Conservation (phyloP, 2,797 vertebrate genomes). For the Fistularia tabacaria region DNA sequence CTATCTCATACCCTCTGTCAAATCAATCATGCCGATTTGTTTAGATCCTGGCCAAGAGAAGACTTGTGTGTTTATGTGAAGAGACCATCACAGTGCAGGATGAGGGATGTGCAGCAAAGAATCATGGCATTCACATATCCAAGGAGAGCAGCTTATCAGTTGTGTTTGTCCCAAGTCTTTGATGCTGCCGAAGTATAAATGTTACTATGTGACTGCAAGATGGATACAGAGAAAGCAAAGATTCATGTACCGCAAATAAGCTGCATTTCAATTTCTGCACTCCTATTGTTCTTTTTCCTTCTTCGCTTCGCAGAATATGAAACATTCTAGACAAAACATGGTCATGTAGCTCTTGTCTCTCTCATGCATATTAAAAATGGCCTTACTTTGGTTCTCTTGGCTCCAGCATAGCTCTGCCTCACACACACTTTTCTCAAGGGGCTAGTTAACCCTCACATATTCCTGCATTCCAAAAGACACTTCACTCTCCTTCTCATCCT, state of each 20-base stretch:
- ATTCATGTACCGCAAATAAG: slow-evolving; percentile 20
- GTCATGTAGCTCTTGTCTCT: slow-evolving; percentile 24
- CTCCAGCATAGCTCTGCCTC: slow-evolving; percentile 38
- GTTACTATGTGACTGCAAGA: slow-evolving; percentile 38
- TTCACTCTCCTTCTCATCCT: slow-evolving; percentile 63
- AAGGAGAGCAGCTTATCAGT: slow-evolving; percentile 64
- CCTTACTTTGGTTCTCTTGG: slow-evolving; percentile 34
- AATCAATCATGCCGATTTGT: slow-evolving; percentile 77
- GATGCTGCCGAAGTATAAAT: slow-evolving; percentile 58
- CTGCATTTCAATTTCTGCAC: slow-evolving; percentile 10
- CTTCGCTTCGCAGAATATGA: slow-evolving; percentile 9
- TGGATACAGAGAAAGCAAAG: slow-evolving; percentile 16
- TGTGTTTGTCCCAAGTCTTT: slow-evolving; percentile 57
- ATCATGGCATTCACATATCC: slow-evolving; percentile 60
- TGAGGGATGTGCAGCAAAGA: slow-evolving; percentile 57
- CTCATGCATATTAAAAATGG: slow-evolving; percentile 38
- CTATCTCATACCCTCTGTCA: slow-evolving; percentile 71
- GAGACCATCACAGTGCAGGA: slow-evolving; percentile 58
- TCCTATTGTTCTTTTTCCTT: slow-evolving; percentile 2
- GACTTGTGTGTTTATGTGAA: slow-evolving; percentile 67
- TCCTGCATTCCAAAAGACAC: slow-evolving; percentile 65
- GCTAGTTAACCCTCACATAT: slow-evolving; percentile 66
- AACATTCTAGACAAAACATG: slow-evolving; percentile 26
- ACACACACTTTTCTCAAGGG: slow-evolving; percentile 36
- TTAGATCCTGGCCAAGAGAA: slow-evolving; percentile 67